These are phyloP conservation scores for Parascotia fuliginaria DNA, from an alignment of 2,888 invertebrate genomes.

Conservation along the genomic window DNA sequence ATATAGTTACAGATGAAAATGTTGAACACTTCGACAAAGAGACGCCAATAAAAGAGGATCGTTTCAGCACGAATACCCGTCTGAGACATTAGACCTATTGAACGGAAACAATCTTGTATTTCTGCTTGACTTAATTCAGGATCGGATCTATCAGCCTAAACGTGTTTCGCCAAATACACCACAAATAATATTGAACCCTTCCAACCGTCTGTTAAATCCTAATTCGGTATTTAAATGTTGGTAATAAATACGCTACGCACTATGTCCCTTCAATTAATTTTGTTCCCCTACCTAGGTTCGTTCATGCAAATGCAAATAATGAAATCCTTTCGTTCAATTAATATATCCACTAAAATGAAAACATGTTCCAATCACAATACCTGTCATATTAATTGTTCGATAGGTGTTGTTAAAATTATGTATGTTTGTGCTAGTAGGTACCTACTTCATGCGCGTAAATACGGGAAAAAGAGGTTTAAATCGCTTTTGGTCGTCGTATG, in stretches of 20 bases:
- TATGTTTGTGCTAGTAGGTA: too few species aligned
- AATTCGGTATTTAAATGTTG: neutral
- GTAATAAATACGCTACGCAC: neutral
- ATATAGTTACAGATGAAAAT: slow-evolving; percentile 55
- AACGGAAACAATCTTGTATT: slow-evolving; percentile 83
- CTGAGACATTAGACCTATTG: slow-evolving; percentile 81
- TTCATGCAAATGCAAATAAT: slow-evolving; percentile 5
- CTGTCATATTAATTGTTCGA: slow-evolving; percentile 20
- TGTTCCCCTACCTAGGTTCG: neutral
- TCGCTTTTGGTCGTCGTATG: slow-evolving; percentile 28
- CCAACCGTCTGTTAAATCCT: slow-evolving; percentile 9
- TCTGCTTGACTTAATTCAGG: slow-evolving; percentile 73
- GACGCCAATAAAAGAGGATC: slow-evolving; percentile 78
- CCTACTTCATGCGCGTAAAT: neutral
- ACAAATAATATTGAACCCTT: slow-evolving; percentile 45
- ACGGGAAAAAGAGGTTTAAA: slow-evolving; percentile 14
- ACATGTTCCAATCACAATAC: slow-evolving; percentile 35
- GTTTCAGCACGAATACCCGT: slow-evolving; percentile 81
- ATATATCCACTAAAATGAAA: slow-evolving; percentile 23
- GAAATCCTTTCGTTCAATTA: slow-evolving; percentile 29
- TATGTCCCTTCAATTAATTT: neutral
- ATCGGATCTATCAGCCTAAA: slow-evolving; percentile 59
- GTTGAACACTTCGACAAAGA: slow-evolving; percentile 72
- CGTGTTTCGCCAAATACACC: slow-evolving; percentile 52
- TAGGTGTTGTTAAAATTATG: slow-evolving; percentile 13